These are phyloP conservation scores for Leucophenga varia DNA, from an alignment of 1,140 invertebrate genomes.

Conservation along the genomic window DNA sequence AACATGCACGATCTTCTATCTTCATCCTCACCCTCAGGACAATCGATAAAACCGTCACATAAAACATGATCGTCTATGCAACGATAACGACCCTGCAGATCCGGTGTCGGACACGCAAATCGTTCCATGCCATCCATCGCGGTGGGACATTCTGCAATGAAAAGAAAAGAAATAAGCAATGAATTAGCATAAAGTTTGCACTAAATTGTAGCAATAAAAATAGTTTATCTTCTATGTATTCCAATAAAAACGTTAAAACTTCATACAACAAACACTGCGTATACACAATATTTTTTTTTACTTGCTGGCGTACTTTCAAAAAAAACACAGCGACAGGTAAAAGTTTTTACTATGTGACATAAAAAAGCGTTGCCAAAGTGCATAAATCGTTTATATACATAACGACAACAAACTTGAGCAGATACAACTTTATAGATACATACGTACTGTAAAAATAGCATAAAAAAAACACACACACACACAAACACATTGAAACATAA, in stretches of 20 bases:
- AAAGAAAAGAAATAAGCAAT: neutral
- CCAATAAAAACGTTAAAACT: too few relatives aligned
- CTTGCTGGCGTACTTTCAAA: too few relatives aligned
- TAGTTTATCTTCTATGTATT: too few relatives aligned
- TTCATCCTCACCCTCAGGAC: constrained; percentile 89
- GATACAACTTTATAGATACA: too few relatives aligned
- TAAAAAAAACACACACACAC: too few relatives aligned
- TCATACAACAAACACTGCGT: too few relatives aligned
- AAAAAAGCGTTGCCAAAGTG: constrained; percentile 4
- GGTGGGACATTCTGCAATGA: constrained; percentile 79
- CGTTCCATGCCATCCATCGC: constrained; percentile 91
- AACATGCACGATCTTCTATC: constrained; percentile 94
- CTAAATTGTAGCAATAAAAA: too few relatives aligned
- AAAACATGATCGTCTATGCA: constrained; percentile 95
- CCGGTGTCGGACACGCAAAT: constrained; percentile 90
- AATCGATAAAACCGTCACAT: constrained; percentile 93
- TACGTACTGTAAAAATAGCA: too few relatives aligned
- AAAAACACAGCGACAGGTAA: constrained; percentile 1
- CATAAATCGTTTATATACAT: constrained; percentile 51
- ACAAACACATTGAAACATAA: constrained; percentile 25
- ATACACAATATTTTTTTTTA: too few relatives aligned
- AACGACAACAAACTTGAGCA: too few relatives aligned
- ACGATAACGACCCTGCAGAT: constrained; percentile 84
- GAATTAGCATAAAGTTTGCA: too few relatives aligned
- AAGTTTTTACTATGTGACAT: constrained; percentile 24